Base-by-base conservation (phyloP, 2,113 vertebrate species). In the Periophthalmodon schlosseri region DNA sequence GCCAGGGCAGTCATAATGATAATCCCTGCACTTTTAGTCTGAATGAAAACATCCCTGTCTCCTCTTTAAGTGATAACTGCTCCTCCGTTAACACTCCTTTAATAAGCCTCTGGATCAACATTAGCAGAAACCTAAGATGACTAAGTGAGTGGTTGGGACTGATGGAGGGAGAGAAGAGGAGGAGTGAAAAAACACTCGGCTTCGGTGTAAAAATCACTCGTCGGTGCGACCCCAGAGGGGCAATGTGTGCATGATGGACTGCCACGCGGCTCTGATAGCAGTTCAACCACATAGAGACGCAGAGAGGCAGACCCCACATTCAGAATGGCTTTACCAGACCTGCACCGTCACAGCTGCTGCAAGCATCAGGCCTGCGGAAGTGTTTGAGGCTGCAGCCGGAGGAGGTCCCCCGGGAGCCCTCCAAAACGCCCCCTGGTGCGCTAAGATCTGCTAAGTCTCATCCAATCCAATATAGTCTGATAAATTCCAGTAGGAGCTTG, bases 251-350 rank as follows among this genome's bases (percentile, higher is more conserved):
- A 75, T 70, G 77, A 88, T 85, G 80, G 84, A 84, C 69, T 80
- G 49, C 56, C 74, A 57, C 72, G 69, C 72, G 20, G 77, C 83
- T 85, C 83, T 89, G 81, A 88, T 82, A 86, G 72, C 70, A 44
- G 74, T 80, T 76, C 76, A 79, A 65, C 80, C 78, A 36, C 33
- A 78, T 70, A 73, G 76, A 69, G 61, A 50, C 65, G 49, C 73
- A n/a, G 60, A 28, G 18, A 39, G 54, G 16, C n/a, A 70, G 78
- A 89, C 86, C 80, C 76, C 86, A 86, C 87, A 75, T 8, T 78
- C 70, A 56, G 82, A 84, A 93, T 91, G 86, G 75, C 74, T 90
- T 91, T 91, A 76, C 76, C 91, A 93, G 90, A 73, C 74, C 61
- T 13, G 11, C 75, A 76, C 76, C 72, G 49, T 52, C 72, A 73